Conservation (phyloP, 2,113 vertebrate genomes). For the human region GRCh38 chr15:65933001-65933500, state of each 20-base stretch:
- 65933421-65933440: neutral
- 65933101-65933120: fast-evolving
- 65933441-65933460: neutral
- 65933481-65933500: neutral
- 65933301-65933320: slow-evolving; percentile 3
- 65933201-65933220: slow-evolving; percentile 22
- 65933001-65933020: neutral
- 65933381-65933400: neutral
- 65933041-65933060: neutral
- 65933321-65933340: neutral
- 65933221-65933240: slow-evolving; percentile 56
- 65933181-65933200: neutral
- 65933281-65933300: neutral
- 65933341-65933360: neutral
- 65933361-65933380: neutral
- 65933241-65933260: neutral
- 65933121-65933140: neutral
- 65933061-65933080: neutral
- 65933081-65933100: neutral
- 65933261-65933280: slow-evolving; percentile 32
- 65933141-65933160: neutral
- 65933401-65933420: neutral
- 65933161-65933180: neutral
- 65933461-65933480: neutral
- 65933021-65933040: neutral